Evolutionary conservation across 2,113 vertebrate genomes (phyloP), one percentile per base, ranked within the genome.

Genomic region (Brachyistius frenatus): DNA sequence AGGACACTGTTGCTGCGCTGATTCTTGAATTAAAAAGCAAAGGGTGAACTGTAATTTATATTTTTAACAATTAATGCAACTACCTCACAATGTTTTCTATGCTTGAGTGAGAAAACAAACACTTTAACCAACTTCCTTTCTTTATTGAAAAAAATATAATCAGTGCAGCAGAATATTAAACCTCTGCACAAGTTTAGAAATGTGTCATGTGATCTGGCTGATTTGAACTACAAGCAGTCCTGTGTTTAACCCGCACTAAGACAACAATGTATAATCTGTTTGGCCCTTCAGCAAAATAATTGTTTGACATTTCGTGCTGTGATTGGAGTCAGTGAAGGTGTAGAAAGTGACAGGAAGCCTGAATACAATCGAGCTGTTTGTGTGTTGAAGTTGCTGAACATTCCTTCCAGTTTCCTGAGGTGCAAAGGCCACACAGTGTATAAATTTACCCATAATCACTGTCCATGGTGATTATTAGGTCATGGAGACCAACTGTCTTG

Each of bases 341-440:
- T 31, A 39, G 69, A 71, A 88, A 82, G 70, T 73, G 47, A 66
- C 73, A 72, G 83, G 86, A 91, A 83, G 73, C 41, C 31, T 36
- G 65, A 36, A 78, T 61, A 84, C 70, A 84, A 88, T 87, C 72
- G 83, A 82, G 71, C 56, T 70, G 71, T 84, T 87, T 81, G 73
- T 73, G 36, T 79, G 46, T 69, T 69, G 65, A 56, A 49, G 80
- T 61, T 58, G 46, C 3, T 41, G 55, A 71, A 83, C 87, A 78
- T 86, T 86, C 74, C 58, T 77, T 79, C 58, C 73, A 79, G 66
- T 78, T 86, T 86, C 60, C 52, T 81, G 36, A 60, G 53, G 33
- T 61, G 15, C 32, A 82, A 62, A 46, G 31, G 32, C 33, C 11
- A 0, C 41, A 13, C 33, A 16, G 58, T 56, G 49, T 9, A 36